Percentiles rank a stretch among this genome's conserved stretches.
These are phyloP conservation scores for Actias luna DNA, from an alignment of 2,888 invertebrate species.

Conservation along the genomic window DNA sequence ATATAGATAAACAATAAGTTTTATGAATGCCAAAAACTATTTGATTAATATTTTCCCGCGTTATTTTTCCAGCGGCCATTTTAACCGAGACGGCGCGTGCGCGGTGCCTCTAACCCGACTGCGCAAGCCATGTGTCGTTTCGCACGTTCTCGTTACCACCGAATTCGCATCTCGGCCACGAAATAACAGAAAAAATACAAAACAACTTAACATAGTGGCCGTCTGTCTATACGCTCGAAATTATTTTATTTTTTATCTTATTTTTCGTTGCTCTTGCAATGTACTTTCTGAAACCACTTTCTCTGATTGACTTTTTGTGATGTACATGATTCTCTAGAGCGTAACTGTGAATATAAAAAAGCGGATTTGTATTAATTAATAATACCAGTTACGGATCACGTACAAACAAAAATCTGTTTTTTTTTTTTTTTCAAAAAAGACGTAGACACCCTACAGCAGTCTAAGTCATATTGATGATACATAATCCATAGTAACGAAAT, in stretches of 20 bases:
- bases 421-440: too few species aligned
- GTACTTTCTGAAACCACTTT: conserved; percentile 44
- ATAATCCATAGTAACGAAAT: too few species aligned
- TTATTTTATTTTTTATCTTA: conserved; percentile 36
- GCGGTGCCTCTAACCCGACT: conserved; percentile 38
- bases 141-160: conserved; percentile 24
- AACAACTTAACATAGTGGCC: conserved; percentile 19
- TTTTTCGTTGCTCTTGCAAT: conserved; percentile 26
- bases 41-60: conserved; percentile 53
- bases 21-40: conserved; percentile 16
- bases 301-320: conserved; percentile 54
- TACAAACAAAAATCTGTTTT: too few species aligned
- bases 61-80: conserved; percentile 47
- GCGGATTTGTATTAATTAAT: neutral
- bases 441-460: too few species aligned
- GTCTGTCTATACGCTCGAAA: conserved; percentile 27
- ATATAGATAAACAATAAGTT: neutral
- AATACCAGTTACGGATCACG: too few species aligned
- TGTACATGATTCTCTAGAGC: conserved; percentile 20
- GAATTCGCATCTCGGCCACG: conserved; percentile 32
- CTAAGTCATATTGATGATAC: too few species aligned
- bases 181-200: conserved; percentile 36
- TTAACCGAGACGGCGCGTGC: conserved; percentile 54
- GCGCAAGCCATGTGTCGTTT: conserved; percentile 39
- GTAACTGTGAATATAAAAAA: conserved; percentile 21